Evolutionary conservation across 2,797 vertebrate species (phyloP).

Genomic region (Hozukius guyotensis): DNA sequence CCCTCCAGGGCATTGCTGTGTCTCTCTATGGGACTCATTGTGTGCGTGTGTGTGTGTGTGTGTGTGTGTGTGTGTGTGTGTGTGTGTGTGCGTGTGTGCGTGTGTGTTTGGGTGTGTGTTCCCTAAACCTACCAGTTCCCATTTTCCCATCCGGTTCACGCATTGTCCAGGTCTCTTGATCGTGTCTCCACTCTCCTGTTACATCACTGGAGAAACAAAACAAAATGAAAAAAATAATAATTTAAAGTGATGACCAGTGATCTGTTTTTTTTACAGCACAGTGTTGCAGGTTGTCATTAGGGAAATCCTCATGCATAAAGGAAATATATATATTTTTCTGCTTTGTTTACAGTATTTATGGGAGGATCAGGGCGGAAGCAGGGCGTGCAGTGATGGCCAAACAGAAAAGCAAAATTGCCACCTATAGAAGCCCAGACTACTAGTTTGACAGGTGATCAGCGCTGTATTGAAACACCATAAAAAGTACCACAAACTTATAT

Average conservation of each 20-base stretch:
- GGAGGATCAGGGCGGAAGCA: neutral
- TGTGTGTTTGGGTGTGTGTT: conserved; percentile 13
- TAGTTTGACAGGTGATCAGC: neutral
- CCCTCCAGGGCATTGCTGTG: conserved; percentile 70
- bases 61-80: conserved; percentile 18
- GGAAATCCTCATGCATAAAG: neutral
- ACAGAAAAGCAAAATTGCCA: neutral
- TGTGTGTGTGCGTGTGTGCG: conserved; percentile 13
- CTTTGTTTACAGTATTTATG: neutral
- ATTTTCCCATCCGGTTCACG: conserved; percentile 33
- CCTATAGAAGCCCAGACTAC: neutral
- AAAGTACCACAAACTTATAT: neutral
- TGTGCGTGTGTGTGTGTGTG: conserved; percentile 37
- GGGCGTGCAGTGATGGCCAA: neutral
- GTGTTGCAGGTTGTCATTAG: neutral
- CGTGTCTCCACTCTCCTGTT: conserved; percentile 11
- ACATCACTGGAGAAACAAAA: conserved; percentile 37
- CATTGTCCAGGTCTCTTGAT: conserved; percentile 14
- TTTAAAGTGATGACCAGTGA: neutral
- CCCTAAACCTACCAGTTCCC: conserved; percentile 47
- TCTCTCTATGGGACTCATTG: conserved; percentile 59
- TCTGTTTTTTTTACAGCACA: neutral
- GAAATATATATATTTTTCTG: neutral
- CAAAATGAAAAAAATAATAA: neutral
- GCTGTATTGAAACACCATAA: neutral